Evolutionary conservation across 1,140 invertebrate genomes (phyloP).

Genomic region (Brachionus rubens): DNA sequence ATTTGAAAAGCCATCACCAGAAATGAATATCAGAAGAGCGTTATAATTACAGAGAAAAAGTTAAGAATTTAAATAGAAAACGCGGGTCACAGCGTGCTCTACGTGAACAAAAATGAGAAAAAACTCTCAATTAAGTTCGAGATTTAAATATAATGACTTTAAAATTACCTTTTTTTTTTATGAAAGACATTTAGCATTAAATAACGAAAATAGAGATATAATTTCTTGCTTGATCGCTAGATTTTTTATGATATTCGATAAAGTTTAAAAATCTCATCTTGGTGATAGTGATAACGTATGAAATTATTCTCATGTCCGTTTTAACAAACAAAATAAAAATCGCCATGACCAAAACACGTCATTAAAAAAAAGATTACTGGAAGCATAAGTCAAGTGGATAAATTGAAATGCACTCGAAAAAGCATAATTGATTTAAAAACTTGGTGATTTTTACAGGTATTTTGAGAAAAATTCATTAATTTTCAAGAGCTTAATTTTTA

Average conservation of each 20-base stretch:
- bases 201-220: constrained; percentile 7
- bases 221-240: too few species aligned
- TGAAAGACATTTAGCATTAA: constrained; percentile 10
- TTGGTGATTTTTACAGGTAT: constrained; percentile 1
- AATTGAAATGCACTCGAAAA: not conserved
- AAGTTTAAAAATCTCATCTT: too few species aligned
- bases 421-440: not conserved
- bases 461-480: not conserved
- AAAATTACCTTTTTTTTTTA: not conserved
- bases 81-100: not conserved
- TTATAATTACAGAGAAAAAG: too few species aligned
- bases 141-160: not conserved
- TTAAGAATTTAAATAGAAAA: not conserved
- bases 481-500: not conserved
- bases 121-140: constrained; percentile 22
- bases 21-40: too few species aligned
- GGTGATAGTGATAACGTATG: too few species aligned
- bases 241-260: too few species aligned
- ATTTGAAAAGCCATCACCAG: too few species aligned
- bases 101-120: not conserved
- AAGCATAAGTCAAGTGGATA: constrained; percentile 33
- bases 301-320: too few species aligned
- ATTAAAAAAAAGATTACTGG: too few species aligned
- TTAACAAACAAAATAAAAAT: too few species aligned
- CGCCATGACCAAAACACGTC: too few species aligned